A percentile compares a stretch with the other conserved stretches of the same genome.
Evolutionary conservation across 2,797 vertebrate genomes (phyloP).

Genomic region (Chanos chanos): DNA sequence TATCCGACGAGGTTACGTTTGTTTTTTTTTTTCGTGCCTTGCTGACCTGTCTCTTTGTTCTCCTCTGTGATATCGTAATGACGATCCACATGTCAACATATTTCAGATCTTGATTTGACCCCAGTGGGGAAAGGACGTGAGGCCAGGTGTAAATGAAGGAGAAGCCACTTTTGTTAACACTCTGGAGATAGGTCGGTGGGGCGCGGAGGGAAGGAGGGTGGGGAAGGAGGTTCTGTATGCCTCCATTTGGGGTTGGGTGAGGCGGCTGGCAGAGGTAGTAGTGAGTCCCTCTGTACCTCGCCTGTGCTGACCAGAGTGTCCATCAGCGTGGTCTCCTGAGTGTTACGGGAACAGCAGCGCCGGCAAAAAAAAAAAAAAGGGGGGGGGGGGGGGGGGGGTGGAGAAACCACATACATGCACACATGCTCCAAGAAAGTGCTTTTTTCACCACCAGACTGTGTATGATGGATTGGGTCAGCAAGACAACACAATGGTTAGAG

Average conservation of each 20-base stretch:
- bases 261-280: constrained; percentile 18
- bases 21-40: too few relatives aligned
- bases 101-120: too few relatives aligned
- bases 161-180: too few relatives aligned
- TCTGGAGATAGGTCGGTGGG: too few relatives aligned
- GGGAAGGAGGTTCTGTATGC: constrained; percentile 8
- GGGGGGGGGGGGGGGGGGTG: too few relatives aligned
- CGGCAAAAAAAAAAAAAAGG: constrained; percentile 74
- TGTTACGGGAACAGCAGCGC: constrained; percentile 69
- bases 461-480: constrained; percentile 72
- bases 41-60: too few relatives aligned
- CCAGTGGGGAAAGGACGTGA: background rate
- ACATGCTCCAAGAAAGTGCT: constrained; percentile 73
- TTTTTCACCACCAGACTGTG: constrained; percentile 68
- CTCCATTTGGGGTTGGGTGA: constrained; percentile 31
- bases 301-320: constrained; percentile 73
- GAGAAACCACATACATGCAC: too few relatives aligned
- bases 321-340: constrained; percentile 74
- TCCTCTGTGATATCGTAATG: too few relatives aligned
- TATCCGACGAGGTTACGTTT: too few relatives aligned
- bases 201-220: constrained; percentile 14
- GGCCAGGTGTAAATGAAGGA: constrained; percentile 17
- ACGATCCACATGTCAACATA: too few relatives aligned
- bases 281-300: constrained; percentile 64
- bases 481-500: constrained; percentile 72